Evolutionary conservation across 2,888 invertebrate genomes (phyloP).

Genomic region (Arge pagana): DNA sequence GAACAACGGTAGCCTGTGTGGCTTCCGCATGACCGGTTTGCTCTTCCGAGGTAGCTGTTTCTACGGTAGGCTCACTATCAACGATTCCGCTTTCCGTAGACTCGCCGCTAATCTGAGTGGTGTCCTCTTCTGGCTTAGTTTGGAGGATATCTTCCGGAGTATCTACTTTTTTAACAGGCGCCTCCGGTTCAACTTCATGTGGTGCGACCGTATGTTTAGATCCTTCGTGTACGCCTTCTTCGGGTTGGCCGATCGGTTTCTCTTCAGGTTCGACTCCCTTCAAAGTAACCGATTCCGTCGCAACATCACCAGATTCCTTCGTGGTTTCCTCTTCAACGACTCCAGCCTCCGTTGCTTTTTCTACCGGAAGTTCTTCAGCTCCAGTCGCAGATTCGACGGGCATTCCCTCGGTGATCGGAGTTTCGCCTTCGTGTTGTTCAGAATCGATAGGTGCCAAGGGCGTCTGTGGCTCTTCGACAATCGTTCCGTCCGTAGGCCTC

Average conservation of each 20-base stretch:
- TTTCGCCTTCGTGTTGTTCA: no score
- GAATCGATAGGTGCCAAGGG: constrained; percentile 4
- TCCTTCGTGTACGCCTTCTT: neutral
- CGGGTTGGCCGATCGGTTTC: constrained; percentile 9
- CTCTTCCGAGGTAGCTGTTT: constrained; percentile 12
- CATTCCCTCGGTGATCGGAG: constrained; percentile 6
- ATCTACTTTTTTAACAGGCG: no score
- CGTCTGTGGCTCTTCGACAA: constrained; percentile 10
- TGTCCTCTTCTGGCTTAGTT: neutral
- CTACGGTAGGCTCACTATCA: constrained; percentile 21
- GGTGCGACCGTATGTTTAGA: no score
- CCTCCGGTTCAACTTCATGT: no score
- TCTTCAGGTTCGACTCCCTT: constrained; percentile 18
- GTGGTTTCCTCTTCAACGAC: constrained; percentile 2
- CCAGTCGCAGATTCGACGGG: constrained; percentile 23
- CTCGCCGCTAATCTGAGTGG: neutral
- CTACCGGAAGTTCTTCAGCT: constrained; percentile 28
- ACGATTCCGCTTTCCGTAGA: constrained; percentile 17
- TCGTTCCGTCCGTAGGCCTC: constrained; percentile 19
- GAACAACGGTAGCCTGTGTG: constrained; percentile 15
- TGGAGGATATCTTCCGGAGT: neutral
- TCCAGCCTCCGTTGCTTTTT: constrained; percentile 16
- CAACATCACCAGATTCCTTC: constrained; percentile 27
- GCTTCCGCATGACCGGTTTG: no score
- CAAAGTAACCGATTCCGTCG: constrained; percentile 22